These are phyloP conservation scores for Atrina japonica DNA, from an alignment of 2,888 invertebrate species.

Conservation along the genomic window DNA sequence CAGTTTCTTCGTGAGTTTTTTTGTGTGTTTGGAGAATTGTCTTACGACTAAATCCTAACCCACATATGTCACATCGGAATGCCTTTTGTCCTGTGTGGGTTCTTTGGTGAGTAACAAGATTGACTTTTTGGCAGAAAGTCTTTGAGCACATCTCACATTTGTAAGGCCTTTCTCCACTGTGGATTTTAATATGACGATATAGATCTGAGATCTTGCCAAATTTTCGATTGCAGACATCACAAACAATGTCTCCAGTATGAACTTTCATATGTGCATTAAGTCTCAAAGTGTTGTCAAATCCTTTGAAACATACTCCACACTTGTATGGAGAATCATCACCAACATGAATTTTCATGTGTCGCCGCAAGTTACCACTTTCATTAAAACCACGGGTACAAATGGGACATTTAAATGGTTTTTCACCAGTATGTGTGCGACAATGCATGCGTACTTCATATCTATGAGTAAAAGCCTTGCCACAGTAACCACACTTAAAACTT, in stretches of 20 bases:
- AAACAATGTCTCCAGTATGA: slow-evolving; percentile 42
- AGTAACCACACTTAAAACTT: slow-evolving; percentile 41
- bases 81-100: slow-evolving; percentile 55
- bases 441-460: slow-evolving; percentile 44
- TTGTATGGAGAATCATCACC: slow-evolving; percentile 45
- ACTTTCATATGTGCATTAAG: slow-evolving; percentile 43
- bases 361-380: slow-evolving; percentile 44
- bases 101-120: slow-evolving; percentile 51
- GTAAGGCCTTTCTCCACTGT: slow-evolving; percentile 56
- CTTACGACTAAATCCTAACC: slow-evolving; percentile 42
- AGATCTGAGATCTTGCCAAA: slow-evolving; percentile 45
- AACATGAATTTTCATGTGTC: slow-evolving; percentile 47
- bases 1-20: slow-evolving; percentile 38
- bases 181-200: slow-evolving; percentile 52
- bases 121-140: slow-evolving; percentile 56
- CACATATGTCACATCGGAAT: slow-evolving; percentile 53
- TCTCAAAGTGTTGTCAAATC: slow-evolving; percentile 38
- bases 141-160: slow-evolving; percentile 56
- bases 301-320: slow-evolving; percentile 47
- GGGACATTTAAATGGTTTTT: slow-evolving; percentile 44
- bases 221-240: slow-evolving; percentile 38
- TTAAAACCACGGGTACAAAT: slow-evolving; percentile 47
- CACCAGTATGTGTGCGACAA: slow-evolving; percentile 43
- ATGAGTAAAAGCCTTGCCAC: slow-evolving; percentile 43
- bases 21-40: slow-evolving; percentile 36